Conservation (phyloP, 2,113 vertebrate species). For the Pelusios castaneus region DNA sequence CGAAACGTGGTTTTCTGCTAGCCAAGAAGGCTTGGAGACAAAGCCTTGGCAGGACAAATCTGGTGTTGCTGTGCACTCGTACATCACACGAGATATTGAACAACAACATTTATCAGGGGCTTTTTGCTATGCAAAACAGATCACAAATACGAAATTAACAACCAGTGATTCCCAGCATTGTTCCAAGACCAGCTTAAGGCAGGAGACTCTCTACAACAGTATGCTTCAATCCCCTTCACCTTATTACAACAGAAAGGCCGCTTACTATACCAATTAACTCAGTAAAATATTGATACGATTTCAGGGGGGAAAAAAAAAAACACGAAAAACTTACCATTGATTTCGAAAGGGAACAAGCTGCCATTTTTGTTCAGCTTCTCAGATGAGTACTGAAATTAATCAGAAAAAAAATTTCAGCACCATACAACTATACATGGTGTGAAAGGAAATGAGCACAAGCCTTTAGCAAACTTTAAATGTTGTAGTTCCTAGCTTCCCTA, state of each 20-base stretch:
- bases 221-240: conserved; percentile 67
- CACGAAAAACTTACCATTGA: conserved; percentile 75
- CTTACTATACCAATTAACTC: conserved; percentile 67
- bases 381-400: conserved; percentile 79
- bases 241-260: conserved; percentile 75
- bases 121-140: conserved; percentile 66
- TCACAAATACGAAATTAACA: conserved; percentile 72
- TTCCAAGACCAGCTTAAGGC: conserved; percentile 62
- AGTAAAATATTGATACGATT: conserved; percentile 38
- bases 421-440: conserved; percentile 20
- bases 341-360: conserved; percentile 78
- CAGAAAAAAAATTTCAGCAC: conserved; percentile 57
- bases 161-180: conserved; percentile 61
- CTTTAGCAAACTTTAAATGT: neutral
- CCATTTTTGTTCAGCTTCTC: conserved; percentile 76
- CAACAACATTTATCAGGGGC: neutral
- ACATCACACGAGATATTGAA: conserved; percentile 5
- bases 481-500: neutral
- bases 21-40: neutral
- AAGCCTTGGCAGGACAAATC: neutral
- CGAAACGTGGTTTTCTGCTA: neutral
- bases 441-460: conserved; percentile 34
- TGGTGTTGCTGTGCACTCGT: neutral
- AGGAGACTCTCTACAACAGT: conserved; percentile 46
- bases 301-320: neutral